Percentiles rank a stretch among this genome's conserved stretches.
These are phyloP conservation scores for Alaudala cheleensis DNA, from an alignment of 2,113 vertebrate genomes.

Conservation along the genomic window DNA sequence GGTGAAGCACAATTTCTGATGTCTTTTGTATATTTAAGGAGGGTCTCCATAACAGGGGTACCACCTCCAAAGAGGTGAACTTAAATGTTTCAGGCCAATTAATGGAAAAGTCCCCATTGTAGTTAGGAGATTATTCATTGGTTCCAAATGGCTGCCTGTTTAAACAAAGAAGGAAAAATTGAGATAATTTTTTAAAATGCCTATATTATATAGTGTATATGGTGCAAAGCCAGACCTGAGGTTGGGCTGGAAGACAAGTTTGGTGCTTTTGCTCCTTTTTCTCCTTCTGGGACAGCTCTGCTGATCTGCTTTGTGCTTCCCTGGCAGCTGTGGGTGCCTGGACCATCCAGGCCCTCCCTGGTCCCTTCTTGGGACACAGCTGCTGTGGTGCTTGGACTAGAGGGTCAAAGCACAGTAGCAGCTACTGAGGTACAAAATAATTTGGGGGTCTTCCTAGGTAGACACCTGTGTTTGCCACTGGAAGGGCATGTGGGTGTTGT, in stretches of 20 bases:
- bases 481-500: not conserved
- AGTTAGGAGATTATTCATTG: not conserved
- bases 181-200: not conserved
- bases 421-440: accelerated
- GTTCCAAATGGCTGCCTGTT: not conserved
- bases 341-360: accelerated
- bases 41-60: not conserved
- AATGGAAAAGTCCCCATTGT: not conserved
- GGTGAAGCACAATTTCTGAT: not conserved
- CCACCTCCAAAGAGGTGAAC: not conserved
- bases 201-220: accelerated
- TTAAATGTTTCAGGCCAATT: not conserved
- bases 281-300: not conserved
- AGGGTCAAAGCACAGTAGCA: not conserved
- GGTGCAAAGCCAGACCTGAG: not conserved
- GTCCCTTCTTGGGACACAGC: not conserved
- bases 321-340: not conserved
- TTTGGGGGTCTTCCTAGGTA: not conserved
- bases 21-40: not conserved
- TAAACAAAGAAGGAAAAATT: not conserved
- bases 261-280: not conserved
- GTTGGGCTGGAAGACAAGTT: not conserved
- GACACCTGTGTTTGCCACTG: not conserved
- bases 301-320: not conserved
- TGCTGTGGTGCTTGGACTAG: not conserved